phyloP scores from a whole-genome alignment of 2,113 vertebrate genomes.

The Neolamprologus modestus region DNA sequence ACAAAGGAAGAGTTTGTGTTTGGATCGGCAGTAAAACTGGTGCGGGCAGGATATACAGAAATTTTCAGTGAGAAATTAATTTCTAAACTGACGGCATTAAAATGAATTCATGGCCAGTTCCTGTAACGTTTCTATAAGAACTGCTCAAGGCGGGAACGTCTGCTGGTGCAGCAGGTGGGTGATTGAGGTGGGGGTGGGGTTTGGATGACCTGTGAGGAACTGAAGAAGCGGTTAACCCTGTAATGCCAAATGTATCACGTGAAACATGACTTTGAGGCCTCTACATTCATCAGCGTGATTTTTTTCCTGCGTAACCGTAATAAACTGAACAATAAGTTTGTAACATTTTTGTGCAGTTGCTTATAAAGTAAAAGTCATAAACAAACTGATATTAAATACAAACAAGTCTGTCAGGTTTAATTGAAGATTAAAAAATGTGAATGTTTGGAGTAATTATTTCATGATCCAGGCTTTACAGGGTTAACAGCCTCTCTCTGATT shows the following conservation, averaged over 20 bases:
- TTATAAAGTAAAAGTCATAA: not conserved
- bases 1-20: not conserved
- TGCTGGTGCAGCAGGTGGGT: not conserved
- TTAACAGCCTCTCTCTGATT: not conserved
- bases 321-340: not conserved
- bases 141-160: not conserved
- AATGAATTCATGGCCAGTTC: not conserved
- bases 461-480: not conserved
- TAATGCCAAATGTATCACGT: not conserved
- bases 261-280: not conserved
- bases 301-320: rapidly evolving
- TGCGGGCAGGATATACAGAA: not conserved
- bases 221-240: not conserved
- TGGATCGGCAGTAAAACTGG: not conserved
- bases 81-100: not conserved
- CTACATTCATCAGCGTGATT: not conserved
- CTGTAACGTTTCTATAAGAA: not conserved
- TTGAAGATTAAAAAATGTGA: not conserved
- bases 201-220: not conserved
- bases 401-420: not conserved
- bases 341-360: not conserved
- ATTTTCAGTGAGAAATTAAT: not conserved
- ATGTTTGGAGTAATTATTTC: not conserved
- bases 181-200: not conserved
- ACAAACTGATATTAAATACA: not conserved